phyloP scores from a whole-genome alignment of 2,113 vertebrate genomes.

The Sminthopsis crassicaudata region DNA sequence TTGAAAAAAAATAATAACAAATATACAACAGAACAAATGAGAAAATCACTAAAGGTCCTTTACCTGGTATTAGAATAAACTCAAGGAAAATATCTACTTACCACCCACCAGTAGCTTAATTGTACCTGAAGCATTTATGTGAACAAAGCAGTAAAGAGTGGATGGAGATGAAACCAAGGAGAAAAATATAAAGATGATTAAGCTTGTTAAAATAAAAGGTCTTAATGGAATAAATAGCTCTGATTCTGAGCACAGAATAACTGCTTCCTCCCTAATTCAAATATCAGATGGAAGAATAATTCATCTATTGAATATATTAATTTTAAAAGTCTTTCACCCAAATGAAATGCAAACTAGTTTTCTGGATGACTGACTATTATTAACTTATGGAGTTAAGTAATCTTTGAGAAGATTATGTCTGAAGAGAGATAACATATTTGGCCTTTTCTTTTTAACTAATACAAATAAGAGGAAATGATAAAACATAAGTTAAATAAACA shows the following conservation, averaged over 20 bases:
- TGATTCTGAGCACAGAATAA: conserved; percentile 21
- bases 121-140: not conserved
- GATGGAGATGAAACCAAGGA: conserved; percentile 19
- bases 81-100: not conserved
- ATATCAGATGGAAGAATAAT: conserved; percentile 30
- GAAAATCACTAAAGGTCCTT: conserved; percentile 19
- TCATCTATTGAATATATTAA: conserved; percentile 57
- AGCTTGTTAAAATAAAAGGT: conserved; percentile 25
- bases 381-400: conserved; percentile 61
- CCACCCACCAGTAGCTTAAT: not conserved
- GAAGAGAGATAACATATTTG: conserved; percentile 55
- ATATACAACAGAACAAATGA: not conserved
- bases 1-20: not conserved
- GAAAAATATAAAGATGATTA: conserved; percentile 38
- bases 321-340: conserved; percentile 58
- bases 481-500: not conserved
- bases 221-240: conserved; percentile 4
- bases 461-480: conserved; percentile 13
- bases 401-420: conserved; percentile 29
- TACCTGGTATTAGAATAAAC: not conserved
- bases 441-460: conserved; percentile 52
- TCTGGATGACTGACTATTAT: conserved; percentile 60
- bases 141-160: conserved; percentile 42
- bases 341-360: conserved; percentile 59
- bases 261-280: conserved; percentile 48